Evolutionary conservation across 2,797 vertebrate species (phyloP).

Genomic region (Podarcis lilfordi): DNA sequence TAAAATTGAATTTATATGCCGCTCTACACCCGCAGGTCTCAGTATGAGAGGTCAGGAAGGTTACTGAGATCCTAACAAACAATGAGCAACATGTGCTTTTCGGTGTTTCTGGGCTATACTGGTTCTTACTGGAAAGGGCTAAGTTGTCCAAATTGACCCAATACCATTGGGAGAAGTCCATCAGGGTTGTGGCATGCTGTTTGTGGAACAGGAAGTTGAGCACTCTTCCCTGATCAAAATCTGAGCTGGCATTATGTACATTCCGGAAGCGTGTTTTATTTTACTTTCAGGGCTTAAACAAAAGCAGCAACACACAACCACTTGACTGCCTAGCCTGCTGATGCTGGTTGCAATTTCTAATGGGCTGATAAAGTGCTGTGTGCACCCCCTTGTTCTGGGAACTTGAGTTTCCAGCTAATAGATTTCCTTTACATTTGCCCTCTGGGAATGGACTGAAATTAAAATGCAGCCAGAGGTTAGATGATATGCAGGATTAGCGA

Average conservation of each 20-base stretch:
- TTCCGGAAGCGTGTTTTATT: slow-evolving; percentile 11
- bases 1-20: no score
- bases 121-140: slow-evolving; percentile 31
- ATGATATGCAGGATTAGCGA: slow-evolving; percentile 67
- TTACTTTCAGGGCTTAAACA: slow-evolving; percentile 9
- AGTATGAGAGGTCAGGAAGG: no score
- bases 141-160: slow-evolving; percentile 41
- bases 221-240: slow-evolving; percentile 33
- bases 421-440: slow-evolving; percentile 59
- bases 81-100: neutral
- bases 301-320: neutral
- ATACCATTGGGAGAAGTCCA: neutral
- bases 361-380: neutral
- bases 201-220: slow-evolving; percentile 30
- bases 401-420: slow-evolving; percentile 45
- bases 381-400: slow-evolving; percentile 28
- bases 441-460: slow-evolving; percentile 68
- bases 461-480: slow-evolving; percentile 67
- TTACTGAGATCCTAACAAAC: no score
- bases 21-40: no score
- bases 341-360: slow-evolving; percentile 19
- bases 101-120: slow-evolving; percentile 16
- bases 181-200: slow-evolving; percentile 43
- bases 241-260: slow-evolving; percentile 18
- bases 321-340: neutral